phyloP scores from a whole-genome alignment of 2,888 invertebrate species.

The Machimus rusticus region DNA sequence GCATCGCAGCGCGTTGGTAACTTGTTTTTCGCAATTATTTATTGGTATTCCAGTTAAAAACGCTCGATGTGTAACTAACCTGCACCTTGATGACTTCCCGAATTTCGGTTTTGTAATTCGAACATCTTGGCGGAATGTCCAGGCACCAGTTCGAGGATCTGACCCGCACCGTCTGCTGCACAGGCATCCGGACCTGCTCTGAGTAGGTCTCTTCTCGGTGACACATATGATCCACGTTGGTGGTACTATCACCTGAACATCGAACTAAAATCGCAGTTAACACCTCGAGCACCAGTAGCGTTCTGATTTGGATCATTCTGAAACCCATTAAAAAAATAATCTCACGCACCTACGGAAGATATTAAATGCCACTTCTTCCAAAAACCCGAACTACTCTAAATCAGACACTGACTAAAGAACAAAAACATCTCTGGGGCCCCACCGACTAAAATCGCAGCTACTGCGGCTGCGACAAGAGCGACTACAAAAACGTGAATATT shows the following conservation, averaged over 20 bases:
- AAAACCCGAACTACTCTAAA: conserved; percentile 1
- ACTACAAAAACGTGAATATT: background rate
- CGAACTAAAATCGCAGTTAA: background rate
- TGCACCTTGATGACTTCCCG: conserved; percentile 74
- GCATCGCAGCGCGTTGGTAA: background rate
- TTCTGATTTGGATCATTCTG: background rate
- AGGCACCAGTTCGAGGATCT: conserved; percentile 81
- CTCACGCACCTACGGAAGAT: background rate
- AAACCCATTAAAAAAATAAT: background rate
- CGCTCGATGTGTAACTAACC: conserved; percentile 65
- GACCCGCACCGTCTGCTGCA: conserved; percentile 71
- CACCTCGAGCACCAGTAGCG: background rate
- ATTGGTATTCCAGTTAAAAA: background rate
- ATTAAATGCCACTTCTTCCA: background rate
- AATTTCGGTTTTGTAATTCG: conserved; percentile 74
- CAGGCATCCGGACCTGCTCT: conserved; percentile 58
- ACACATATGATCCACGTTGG: conserved; percentile 54
- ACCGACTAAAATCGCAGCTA: background rate
- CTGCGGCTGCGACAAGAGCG: background rate
- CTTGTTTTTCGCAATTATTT: background rate
- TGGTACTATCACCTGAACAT: conserved; percentile 14
- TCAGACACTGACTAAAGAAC: conserved; percentile 14
- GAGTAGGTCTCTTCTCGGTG: conserved; percentile 66
- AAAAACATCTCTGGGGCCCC: background rate
- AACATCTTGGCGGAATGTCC: conserved; percentile 81